These are phyloP conservation scores for Callosobruchus maculatus DNA, from an alignment of 2,888 invertebrate species.

Conservation along the genomic window DNA sequence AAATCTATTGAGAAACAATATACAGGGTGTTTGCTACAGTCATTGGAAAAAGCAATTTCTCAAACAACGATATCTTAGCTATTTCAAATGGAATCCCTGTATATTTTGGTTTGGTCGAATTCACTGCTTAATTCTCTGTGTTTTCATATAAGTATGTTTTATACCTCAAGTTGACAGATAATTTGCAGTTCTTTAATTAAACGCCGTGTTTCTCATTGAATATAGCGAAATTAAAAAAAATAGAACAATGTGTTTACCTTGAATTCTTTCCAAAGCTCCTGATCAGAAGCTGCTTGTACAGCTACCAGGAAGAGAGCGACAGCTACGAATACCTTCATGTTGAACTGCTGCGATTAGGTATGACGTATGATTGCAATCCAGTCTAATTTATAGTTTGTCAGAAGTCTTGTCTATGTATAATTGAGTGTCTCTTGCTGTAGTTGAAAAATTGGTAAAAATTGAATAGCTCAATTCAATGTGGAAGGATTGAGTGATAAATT, in stretches of 20 bases:
- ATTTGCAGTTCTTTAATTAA: no score
- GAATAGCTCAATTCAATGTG: background rate
- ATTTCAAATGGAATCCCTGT: no score
- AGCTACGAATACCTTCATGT: constrained; percentile 7
- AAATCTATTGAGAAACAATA: no score
- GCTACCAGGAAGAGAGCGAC: constrained; percentile 5
- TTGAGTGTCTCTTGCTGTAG: background rate
- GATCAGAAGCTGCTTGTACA: constrained; percentile 9
- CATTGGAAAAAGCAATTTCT: no score
- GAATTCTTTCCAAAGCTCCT: constrained; percentile 10
- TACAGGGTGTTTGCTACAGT: no score
- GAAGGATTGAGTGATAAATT: background rate
- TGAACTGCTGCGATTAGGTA: background rate
- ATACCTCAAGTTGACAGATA: no score
- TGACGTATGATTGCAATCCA: background rate
- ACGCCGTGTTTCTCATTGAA: no score
- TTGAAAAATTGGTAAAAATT: background rate
- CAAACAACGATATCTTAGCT: no score
- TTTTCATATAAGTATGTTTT: no score
- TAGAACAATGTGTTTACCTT: constrained; percentile 9
- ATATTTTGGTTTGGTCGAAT: no score
- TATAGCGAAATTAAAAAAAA: no score
- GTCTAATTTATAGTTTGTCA: background rate
- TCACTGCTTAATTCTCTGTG: no score
- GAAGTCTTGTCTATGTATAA: background rate